phyloP scores from a whole-genome alignment of 2,888 invertebrate genomes.

The Acleris sparsana region DNA sequence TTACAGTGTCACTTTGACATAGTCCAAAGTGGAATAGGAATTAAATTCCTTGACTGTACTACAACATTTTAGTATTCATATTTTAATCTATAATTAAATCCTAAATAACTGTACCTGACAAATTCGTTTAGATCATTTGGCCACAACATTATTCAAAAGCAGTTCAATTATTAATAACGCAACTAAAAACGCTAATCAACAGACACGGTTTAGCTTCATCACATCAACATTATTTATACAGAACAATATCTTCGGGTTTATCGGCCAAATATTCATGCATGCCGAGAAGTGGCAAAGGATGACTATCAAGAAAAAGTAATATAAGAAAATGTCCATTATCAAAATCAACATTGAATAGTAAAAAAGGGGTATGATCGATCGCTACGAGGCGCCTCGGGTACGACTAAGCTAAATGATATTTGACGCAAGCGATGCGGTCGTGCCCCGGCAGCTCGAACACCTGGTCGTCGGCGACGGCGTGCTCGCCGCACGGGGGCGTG shows the following conservation, averaged over 20 bases:
- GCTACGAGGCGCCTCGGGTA: not conserved
- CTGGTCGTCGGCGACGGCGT: constrained; percentile 31
- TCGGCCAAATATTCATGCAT: no score
- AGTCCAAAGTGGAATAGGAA: no score
- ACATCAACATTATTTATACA: no score
- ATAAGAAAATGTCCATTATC: no score
- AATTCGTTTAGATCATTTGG: constrained; percentile 5
- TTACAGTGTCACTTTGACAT: no score
- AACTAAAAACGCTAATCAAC: not conserved
- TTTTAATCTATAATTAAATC: not conserved
- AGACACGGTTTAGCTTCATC: not conserved
- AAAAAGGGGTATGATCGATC: no score
- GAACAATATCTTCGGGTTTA: no score
- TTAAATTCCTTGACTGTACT: no score
- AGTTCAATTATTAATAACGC: not conserved
- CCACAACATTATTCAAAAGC: not conserved
- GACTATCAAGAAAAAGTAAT: no score
- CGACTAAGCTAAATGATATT: constrained; percentile 27
- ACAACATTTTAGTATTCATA: not conserved
- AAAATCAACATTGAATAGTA: no score
- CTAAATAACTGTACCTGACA: not conserved
- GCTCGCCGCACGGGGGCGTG: constrained; percentile 22
- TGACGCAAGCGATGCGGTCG: constrained; percentile 32
- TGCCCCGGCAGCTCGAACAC: constrained; percentile 37
- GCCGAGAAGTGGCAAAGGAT: no score